These are phyloP conservation scores for Carassius gibelio DNA, from an alignment of 2,113 vertebrate species.

Conservation along the genomic window DNA sequence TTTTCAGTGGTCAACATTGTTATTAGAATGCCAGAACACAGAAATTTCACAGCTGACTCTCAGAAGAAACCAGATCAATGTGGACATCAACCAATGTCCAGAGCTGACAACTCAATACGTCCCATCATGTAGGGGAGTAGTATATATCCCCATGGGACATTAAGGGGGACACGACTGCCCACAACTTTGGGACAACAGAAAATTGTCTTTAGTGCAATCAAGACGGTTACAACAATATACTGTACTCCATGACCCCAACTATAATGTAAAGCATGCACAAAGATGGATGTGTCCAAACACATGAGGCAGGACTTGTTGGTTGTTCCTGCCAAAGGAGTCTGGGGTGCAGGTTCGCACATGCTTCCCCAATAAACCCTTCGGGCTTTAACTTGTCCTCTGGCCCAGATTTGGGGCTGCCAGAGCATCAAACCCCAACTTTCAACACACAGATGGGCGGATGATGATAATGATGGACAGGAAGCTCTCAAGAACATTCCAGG, in stretches of 20 bases:
- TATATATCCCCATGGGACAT: not conserved
- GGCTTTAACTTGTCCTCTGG: constrained; percentile 58
- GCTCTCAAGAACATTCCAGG: constrained; percentile 69
- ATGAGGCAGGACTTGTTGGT: constrained; percentile 55
- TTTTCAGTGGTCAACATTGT: not conserved
- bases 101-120: constrained; percentile 22
- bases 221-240: not conserved
- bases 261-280: not conserved
- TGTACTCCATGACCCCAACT: not conserved
- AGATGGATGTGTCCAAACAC: constrained; percentile 10
- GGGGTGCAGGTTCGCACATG: constrained; percentile 49
- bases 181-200: not conserved
- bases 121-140: not conserved
- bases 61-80: not conserved
- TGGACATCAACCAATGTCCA: constrained; percentile 15
- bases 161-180: not conserved
- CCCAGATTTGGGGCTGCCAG: constrained; percentile 26
- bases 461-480: constrained; percentile 50
- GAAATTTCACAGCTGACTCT: not conserved
- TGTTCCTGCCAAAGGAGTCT: constrained; percentile 39
- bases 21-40: not conserved
- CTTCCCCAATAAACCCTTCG: constrained; percentile 28
- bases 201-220: not conserved
- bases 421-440: constrained; percentile 66
- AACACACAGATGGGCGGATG: constrained; percentile 45